phyloP scores from a whole-genome alignment of 1,140 invertebrate genomes.

The Lamellibrachia luymesi region DNA sequence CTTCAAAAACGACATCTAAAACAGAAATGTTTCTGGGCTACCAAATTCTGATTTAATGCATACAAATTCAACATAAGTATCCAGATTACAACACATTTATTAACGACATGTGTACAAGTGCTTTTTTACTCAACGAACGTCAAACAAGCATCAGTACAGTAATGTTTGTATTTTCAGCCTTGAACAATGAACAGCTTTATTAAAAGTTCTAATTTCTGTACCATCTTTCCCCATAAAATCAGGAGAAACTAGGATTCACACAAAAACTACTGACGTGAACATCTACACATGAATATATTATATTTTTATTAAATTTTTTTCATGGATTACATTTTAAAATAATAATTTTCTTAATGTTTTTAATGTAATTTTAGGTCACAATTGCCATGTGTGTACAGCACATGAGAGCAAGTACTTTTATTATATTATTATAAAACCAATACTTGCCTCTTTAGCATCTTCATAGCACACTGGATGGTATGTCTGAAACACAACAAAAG shows the following conservation, averaged over 20 bases:
- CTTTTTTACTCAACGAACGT: neutral
- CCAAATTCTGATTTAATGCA: too few relatives aligned
- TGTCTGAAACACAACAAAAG: conserved; percentile 55
- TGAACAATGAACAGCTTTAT: neutral
- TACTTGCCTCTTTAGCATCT: conserved; percentile 73
- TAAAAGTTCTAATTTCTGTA: neutral
- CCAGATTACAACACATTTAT: neutral
- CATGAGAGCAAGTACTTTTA: neutral
- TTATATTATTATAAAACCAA: neutral
- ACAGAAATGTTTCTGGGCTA: too few relatives aligned
- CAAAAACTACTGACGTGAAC: neutral
- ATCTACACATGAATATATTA: neutral
- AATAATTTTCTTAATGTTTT: neutral
- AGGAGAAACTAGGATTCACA: neutral
- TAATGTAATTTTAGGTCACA: neutral
- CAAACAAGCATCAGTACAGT: neutral
- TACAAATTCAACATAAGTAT: too few relatives aligned
- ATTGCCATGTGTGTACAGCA: neutral
- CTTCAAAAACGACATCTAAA: neutral
- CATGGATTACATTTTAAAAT: neutral
- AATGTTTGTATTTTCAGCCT: neutral
- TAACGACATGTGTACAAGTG: neutral
- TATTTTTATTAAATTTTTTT: too few relatives aligned
- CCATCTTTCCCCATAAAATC: neutral
- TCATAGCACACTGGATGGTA: conserved; percentile 90